Conservation (phyloP, 2,888 invertebrate genomes). For the Cloeon dipterum region DNA sequence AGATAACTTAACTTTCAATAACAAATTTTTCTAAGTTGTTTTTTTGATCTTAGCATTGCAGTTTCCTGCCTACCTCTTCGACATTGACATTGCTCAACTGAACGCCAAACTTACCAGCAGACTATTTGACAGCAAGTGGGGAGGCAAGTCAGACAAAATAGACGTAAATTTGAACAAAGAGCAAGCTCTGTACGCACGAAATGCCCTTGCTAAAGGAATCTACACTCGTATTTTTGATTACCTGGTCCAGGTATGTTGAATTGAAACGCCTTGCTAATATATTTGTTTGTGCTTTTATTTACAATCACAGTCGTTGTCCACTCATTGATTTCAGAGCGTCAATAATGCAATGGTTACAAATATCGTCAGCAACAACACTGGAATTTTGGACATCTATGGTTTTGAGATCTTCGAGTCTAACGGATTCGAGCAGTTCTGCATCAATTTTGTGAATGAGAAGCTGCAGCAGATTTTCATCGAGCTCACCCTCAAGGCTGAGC, state of each 20-base stretch:
- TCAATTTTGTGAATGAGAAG: conserved; percentile 48
- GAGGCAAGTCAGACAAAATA: conserved; percentile 33
- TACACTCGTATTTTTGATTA: conserved; percentile 38
- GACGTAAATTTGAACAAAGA: conserved; percentile 37
- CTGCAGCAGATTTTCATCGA: conserved; percentile 49
- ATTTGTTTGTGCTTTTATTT: too few species aligned
- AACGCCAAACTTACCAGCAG: conserved; percentile 32
- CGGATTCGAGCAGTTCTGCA: conserved; percentile 48
- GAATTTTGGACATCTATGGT: conserved; percentile 45
- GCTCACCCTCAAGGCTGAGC: conserved; percentile 40
- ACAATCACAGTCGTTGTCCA: not conserved
- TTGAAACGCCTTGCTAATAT: conserved; percentile 1
- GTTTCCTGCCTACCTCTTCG: conserved; percentile 34
- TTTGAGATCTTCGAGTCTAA: conserved; percentile 45
- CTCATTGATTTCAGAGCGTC: conserved; percentile 22
- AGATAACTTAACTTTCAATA: too few species aligned
- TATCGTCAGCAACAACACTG: conserved; percentile 23
- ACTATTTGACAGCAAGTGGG: conserved; percentile 42
- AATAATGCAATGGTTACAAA: conserved; percentile 35
- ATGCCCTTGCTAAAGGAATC: conserved; percentile 38
- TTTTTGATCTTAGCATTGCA: conserved; percentile 22
- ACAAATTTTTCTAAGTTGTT: too few species aligned
- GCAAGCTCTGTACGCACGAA: conserved; percentile 35
- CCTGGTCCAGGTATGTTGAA: conserved; percentile 28
- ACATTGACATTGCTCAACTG: conserved; percentile 27